Conservation (phyloP, 2,797 vertebrate species). For the Schizopygopsis malacanthus region DNA sequence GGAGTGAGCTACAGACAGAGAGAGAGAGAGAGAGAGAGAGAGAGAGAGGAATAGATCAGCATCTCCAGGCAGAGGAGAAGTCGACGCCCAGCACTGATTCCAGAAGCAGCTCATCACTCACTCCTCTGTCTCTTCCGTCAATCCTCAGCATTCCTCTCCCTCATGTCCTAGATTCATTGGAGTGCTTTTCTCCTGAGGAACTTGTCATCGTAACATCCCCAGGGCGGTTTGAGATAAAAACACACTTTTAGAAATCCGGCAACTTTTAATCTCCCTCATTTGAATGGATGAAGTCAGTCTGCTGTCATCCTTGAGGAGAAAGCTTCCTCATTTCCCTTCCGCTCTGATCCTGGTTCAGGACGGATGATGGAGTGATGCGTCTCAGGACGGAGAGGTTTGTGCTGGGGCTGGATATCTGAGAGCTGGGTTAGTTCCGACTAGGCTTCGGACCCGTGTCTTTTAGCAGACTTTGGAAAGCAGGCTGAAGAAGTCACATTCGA, state of each 20-base stretch:
- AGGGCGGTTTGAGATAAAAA: neutral
- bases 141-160: conserved; percentile 51
- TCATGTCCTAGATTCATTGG: conserved; percentile 54
- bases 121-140: conserved; percentile 50
- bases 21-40: conserved; percentile 54
- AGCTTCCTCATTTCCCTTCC: neutral
- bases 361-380: conserved; percentile 13
- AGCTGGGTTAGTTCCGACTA: neutral
- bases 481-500: neutral
- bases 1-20: conserved; percentile 54
- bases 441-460: neutral
- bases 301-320: conserved; percentile 30
- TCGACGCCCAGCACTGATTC: conserved; percentile 72
- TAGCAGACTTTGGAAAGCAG: neutral
- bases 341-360: conserved; percentile 7
- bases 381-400: conserved; percentile 12
- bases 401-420: conserved; percentile 29
- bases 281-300: conserved; percentile 33
- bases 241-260: conserved; percentile 24
- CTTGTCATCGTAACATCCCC: conserved; percentile 3
- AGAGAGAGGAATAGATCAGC: conserved; percentile 58
- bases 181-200: conserved; percentile 27
- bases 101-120: conserved; percentile 66
- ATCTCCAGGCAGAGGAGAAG: conserved; percentile 56
- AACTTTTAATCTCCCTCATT: conserved; percentile 6